Conservation (phyloP, 1,140 invertebrate species). For the Asobara japonica region DNA sequence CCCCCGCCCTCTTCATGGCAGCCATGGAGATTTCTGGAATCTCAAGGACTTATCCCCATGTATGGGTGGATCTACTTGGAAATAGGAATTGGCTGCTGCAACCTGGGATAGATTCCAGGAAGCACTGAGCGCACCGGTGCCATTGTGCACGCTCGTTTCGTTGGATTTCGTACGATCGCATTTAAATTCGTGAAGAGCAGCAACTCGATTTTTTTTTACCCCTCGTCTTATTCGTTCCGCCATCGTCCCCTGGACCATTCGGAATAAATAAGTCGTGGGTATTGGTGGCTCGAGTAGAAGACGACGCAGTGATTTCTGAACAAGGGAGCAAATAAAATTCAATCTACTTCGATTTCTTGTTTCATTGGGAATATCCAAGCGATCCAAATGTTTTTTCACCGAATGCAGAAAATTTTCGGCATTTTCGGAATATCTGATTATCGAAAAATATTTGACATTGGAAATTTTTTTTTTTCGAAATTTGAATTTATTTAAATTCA, state of each 20-base stretch:
- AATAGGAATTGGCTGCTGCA: conserved; percentile 16
- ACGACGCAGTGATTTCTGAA: background rate
- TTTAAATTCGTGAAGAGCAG: conserved; percentile 20
- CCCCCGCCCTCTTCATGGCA: background rate
- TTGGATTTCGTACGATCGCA: conserved; percentile 14
- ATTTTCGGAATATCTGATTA: too few species aligned
- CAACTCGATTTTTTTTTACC: background rate
- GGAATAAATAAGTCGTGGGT: conserved; percentile 17
- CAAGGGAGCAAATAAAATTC: background rate
- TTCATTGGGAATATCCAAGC: conserved; percentile 16
- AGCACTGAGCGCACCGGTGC: background rate
- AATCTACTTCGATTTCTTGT: conserved; percentile 15
- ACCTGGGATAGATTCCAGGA: conserved; percentile 17
- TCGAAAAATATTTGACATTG: too few species aligned
- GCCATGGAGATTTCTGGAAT: conserved; percentile 4
- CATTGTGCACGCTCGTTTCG: conserved; percentile 13
- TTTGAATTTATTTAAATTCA: too few species aligned
- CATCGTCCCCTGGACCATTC: background rate
- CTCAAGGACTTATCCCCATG: background rate
- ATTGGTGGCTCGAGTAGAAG: background rate
- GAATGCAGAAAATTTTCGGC: conserved; percentile 13
- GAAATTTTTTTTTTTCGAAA: too few species aligned
- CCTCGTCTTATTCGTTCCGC: background rate
- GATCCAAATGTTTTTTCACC: conserved; percentile 27
- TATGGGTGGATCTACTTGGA: background rate